phyloP scores from a whole-genome alignment of 2,113 vertebrate genomes.

The Bombycilla garrulus region DNA sequence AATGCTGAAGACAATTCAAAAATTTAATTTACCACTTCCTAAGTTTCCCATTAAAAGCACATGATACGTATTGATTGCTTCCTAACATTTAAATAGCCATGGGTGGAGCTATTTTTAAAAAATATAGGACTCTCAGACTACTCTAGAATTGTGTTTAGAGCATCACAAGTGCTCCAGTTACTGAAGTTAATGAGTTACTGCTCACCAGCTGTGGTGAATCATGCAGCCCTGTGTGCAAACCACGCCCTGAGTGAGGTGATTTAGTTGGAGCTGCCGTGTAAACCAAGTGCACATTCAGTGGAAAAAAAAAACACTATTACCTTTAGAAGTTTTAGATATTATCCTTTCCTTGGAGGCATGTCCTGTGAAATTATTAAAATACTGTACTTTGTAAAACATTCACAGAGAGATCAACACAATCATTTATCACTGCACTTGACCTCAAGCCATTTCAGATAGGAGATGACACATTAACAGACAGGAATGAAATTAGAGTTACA shows the following conservation, averaged over 20 bases:
- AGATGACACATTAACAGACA: neutral
- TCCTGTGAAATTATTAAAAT: neutral
- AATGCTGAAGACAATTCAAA: neutral
- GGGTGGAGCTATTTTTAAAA: neutral
- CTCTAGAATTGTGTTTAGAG: neutral
- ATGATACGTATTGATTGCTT: neutral
- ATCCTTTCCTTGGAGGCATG: neutral
- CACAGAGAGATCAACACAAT: neutral
- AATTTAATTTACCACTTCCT: neutral
- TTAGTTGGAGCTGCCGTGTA: neutral
- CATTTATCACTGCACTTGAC: neutral
- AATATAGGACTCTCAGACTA: neutral
- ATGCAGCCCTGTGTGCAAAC: neutral
- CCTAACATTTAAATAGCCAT: neutral
- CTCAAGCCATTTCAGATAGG: neutral
- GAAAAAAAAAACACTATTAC: neutral
- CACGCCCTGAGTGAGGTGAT: rapidly evolving
- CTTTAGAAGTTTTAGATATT: neutral
- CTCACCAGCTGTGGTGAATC: neutral
- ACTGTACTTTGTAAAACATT: neutral
- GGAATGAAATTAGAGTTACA: neutral
- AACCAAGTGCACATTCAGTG: neutral
- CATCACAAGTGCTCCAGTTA: neutral
- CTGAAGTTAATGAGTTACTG: neutral
- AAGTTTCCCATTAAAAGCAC: neutral